Evolutionary conservation across 2,797 vertebrate genomes (phyloP).

Genomic region (Tinamus major): DNA sequence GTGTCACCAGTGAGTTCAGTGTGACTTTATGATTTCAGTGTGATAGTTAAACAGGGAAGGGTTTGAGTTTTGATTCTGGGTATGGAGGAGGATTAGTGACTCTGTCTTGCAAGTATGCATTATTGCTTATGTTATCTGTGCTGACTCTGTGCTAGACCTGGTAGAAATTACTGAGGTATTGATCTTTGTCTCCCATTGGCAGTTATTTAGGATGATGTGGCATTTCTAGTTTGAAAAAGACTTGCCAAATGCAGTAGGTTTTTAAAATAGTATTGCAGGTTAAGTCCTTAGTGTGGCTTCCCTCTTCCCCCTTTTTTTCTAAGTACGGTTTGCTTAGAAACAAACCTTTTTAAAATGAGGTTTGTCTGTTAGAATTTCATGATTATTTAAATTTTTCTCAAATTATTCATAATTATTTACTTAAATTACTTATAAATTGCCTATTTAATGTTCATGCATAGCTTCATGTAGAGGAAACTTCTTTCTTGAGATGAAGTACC

Average conservation of each 20-base stretch:
- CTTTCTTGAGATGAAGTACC: not conserved
- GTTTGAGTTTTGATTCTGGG: not conserved
- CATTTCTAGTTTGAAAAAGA: not conserved
- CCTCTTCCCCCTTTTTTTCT: too few species aligned
- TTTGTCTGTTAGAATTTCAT: not conserved
- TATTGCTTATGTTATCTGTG: not conserved
- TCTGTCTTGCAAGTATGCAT: not conserved
- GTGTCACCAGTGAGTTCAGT: not conserved
- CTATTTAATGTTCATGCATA: not conserved
- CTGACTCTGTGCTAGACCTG: not conserved
- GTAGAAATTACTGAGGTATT: not conserved
- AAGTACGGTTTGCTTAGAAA: not conserved
- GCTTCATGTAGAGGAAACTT: not conserved
- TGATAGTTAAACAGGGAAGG: not conserved
- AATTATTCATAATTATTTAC: not conserved
- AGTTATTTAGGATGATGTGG: not conserved
- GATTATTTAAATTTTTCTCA: not conserved
- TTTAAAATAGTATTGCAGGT: not conserved
- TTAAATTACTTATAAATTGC: not conserved
- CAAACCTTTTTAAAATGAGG: not conserved
- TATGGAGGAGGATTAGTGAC: not conserved
- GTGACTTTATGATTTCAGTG: constrained; percentile 33
- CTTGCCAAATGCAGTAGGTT: not conserved
- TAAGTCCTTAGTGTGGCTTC: too few species aligned
- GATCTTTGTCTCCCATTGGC: not conserved